These are phyloP conservation scores for Clarias laeviceps DNA, from an alignment of 2,797 vertebrate genomes.

Conservation along the genomic window DNA sequence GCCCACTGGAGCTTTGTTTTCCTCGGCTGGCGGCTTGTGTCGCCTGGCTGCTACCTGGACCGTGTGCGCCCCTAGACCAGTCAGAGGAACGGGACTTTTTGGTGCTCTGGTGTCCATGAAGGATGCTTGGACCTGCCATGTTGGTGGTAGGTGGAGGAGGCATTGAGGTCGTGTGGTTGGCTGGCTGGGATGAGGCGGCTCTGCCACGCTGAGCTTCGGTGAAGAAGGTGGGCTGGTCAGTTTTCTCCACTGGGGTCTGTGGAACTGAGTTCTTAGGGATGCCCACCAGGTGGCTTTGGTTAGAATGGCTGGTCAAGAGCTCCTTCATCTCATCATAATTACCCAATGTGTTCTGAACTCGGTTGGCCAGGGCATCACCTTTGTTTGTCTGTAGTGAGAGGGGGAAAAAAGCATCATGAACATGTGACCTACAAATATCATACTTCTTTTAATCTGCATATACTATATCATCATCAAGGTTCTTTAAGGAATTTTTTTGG, in stretches of 20 bases:
- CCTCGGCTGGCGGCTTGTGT: conserved; percentile 68
- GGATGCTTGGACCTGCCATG: conserved; percentile 73
- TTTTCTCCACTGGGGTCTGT: conserved; percentile 60
- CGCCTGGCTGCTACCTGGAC: conserved; percentile 57
- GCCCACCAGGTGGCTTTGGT: conserved; percentile 88
- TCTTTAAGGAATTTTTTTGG: not conserved
- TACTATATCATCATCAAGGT: not conserved
- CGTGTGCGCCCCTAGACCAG: conserved; percentile 81
- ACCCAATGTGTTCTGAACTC: conserved; percentile 91
- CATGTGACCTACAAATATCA: not conserved
- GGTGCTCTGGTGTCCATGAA: conserved; percentile 78
- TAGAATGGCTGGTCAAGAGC: conserved; percentile 68
- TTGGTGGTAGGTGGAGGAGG: conserved; percentile 62
- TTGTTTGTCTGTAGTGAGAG: conserved; percentile 83
- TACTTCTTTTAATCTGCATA: not conserved
- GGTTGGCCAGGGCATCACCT: conserved; percentile 91
- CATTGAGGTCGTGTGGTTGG: conserved; percentile 65
- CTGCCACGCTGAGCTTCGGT: conserved; percentile 69
- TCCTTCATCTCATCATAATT: conserved; percentile 88
- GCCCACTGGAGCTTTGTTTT: conserved; percentile 77
- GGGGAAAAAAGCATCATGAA: not conserved
- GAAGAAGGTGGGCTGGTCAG: conserved; percentile 61
- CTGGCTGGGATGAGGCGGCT: conserved; percentile 46
- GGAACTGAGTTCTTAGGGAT: conserved; percentile 73
- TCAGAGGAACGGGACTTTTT: conserved; percentile 86